Percentiles rank a stretch among this genome's conserved stretches.
phyloP scores from a whole-genome alignment of 1,140 invertebrate species.

The Drosophila pandora region DNA sequence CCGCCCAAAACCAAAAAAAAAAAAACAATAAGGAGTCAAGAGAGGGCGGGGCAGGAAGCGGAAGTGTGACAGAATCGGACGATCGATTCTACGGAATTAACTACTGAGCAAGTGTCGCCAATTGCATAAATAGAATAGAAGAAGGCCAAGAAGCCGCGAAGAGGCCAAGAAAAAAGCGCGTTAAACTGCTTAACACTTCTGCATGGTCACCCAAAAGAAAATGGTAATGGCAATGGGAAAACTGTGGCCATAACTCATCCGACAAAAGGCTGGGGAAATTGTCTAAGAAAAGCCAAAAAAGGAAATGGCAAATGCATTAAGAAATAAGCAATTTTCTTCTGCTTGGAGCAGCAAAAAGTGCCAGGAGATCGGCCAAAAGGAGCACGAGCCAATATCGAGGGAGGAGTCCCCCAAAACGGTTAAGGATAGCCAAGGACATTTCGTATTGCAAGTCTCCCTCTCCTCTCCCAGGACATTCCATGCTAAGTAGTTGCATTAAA shows the following conservation, averaged over 20 bases:
- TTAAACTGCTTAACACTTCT: slow-evolving; percentile 82
- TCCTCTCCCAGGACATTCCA: slow-evolving; percentile 8
- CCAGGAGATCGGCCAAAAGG: slow-evolving; percentile 35
- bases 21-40: background rate
- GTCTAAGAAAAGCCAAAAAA: slow-evolving; percentile 74
- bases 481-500: slow-evolving; percentile 80
- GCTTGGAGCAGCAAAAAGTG: slow-evolving; percentile 51
- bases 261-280: slow-evolving; percentile 38
- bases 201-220: slow-evolving; percentile 64
- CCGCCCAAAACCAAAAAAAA: slow-evolving; percentile 14
- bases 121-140: slow-evolving; percentile 18
- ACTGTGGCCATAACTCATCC: slow-evolving; percentile 69
- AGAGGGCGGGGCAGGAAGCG: slow-evolving; percentile 20
- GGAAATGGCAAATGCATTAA: slow-evolving; percentile 78
- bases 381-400: slow-evolving; percentile 47
- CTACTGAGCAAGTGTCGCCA: slow-evolving; percentile 33
- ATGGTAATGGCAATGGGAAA: slow-evolving; percentile 42
- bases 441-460: background rate
- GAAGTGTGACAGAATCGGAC: slow-evolving; percentile 4
- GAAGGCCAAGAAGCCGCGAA: slow-evolving; percentile 9
- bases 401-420: slow-evolving; percentile 55
- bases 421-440: slow-evolving; percentile 67
- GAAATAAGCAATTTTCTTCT: slow-evolving; percentile 77
- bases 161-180: slow-evolving; percentile 58
- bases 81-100: slow-evolving; percentile 22